phyloP scores from a whole-genome alignment of 2,888 invertebrate species.

The Diaphora mendica region DNA sequence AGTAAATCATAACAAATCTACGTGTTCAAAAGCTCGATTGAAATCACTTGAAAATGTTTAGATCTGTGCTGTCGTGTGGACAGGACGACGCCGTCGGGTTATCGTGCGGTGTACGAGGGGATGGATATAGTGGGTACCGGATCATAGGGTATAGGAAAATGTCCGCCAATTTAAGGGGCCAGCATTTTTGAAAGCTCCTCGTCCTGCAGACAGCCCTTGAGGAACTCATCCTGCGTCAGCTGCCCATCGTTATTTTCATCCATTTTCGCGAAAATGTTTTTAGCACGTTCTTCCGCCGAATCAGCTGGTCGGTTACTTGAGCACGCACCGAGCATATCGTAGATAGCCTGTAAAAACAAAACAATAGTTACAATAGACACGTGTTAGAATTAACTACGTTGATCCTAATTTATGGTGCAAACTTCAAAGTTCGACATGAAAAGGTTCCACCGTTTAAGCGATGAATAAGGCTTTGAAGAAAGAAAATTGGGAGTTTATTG shows the following conservation, averaged over 20 bases:
- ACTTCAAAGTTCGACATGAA: neutral
- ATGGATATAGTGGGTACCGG: slow-evolving; percentile 57
- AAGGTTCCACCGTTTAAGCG: neutral
- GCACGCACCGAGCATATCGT: slow-evolving; percentile 99
- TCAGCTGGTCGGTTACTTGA: slow-evolving; percentile 97
- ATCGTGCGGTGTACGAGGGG: slow-evolving; percentile 61
- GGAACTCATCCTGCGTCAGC: slow-evolving; percentile 98
- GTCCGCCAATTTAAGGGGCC: slow-evolving; percentile 90
- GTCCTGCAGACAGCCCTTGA: slow-evolving; percentile 98
- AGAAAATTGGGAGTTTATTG: too few species aligned
- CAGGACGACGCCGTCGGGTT: slow-evolving; percentile 66
- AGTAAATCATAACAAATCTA: slow-evolving; percentile 28
- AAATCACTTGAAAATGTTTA: slow-evolving; percentile 17
- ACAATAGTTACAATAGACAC: neutral
- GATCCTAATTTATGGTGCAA: neutral
- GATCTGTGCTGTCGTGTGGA: slow-evolving; percentile 53
- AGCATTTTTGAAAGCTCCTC: slow-evolving; percentile 98
- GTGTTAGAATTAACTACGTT: neutral
- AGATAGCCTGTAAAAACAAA: slow-evolving; percentile 94
- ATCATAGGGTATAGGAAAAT: slow-evolving; percentile 43
- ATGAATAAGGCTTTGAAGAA: neutral
- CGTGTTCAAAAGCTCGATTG: slow-evolving; percentile 21
- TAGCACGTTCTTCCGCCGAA: slow-evolving; percentile 98
- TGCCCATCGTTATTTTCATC: slow-evolving; percentile 99
- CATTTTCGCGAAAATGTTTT: slow-evolving; percentile 99